phyloP scores from a whole-genome alignment of 2,113 vertebrate genomes.

The Choloepus hoffmanni region DNA sequence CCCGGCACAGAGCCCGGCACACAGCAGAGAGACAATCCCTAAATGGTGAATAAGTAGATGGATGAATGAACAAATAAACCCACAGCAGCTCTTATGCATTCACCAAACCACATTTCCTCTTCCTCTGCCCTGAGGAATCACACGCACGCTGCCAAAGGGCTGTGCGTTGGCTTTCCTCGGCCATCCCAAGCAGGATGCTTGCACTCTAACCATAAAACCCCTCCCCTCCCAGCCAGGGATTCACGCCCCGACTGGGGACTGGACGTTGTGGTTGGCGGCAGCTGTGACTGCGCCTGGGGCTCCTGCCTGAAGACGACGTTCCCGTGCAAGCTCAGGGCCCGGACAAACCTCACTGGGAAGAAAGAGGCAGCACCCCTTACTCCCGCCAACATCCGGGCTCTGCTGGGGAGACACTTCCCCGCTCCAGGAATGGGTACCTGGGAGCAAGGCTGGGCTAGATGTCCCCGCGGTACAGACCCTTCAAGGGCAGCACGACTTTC shows the following conservation, averaged over 20 bases:
- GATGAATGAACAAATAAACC: neutral
- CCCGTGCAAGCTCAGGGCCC: constrained; percentile 85
- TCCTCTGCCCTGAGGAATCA: neutral
- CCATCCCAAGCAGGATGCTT: too few relatives aligned
- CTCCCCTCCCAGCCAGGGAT: neutral
- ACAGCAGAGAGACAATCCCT: neutral
- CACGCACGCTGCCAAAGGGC: fast-evolving
- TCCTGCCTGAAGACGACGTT: constrained; percentile 84
- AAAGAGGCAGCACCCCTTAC: neutral
- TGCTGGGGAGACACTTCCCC: neutral
- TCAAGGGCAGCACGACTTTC: constrained; percentile 85
- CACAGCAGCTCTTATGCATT: neutral
- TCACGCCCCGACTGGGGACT: constrained; percentile 84
- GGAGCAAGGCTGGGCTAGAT: constrained; percentile 83
- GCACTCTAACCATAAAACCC: neutral
- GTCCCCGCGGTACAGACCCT: constrained; percentile 81
- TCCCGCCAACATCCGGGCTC: neutral
- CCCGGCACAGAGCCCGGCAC: neutral
- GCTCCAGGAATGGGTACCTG: constrained; percentile 83
- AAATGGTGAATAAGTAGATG: neutral
- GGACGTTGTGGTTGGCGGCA: constrained; percentile 78
- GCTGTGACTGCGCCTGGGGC: constrained; percentile 78
- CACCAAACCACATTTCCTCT: neutral
- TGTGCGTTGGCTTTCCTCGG: neutral
- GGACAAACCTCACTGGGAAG: constrained; percentile 88